A percentile compares a stretch with the other conserved stretches of the same genome.
Conservation (phyloP, 1,140 invertebrate genomes). For the Drosophila lowei region DNA sequence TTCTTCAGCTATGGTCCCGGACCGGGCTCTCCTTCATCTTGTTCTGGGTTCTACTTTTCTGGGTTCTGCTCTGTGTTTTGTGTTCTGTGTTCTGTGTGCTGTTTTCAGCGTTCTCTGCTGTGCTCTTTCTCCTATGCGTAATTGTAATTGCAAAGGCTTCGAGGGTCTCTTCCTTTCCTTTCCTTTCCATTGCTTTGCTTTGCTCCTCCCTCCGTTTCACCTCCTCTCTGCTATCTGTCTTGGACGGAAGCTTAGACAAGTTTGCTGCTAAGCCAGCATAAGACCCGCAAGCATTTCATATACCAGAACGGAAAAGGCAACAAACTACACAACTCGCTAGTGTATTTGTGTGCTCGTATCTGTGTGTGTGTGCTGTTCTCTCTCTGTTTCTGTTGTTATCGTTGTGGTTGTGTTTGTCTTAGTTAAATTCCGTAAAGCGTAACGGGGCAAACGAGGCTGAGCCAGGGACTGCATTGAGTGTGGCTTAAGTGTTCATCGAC, state of each 20-base stretch:
- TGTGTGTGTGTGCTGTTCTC: slow-evolving; percentile 5
- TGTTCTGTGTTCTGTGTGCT: slow-evolving; percentile 1
- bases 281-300: slow-evolving; percentile 77
- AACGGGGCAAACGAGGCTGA: slow-evolving; percentile 68
- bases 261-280: slow-evolving; percentile 80
- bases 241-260: slow-evolving; percentile 66
- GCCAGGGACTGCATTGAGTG: slow-evolving; percentile 69
- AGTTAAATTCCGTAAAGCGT: slow-evolving; percentile 79
- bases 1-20: background rate
- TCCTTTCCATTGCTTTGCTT: background rate
- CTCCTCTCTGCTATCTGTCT: slow-evolving; percentile 14
- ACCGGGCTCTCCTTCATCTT: slow-evolving; percentile 12
- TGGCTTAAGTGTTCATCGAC: slow-evolving; percentile 81
- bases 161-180: background rate
- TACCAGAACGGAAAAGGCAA: slow-evolving; percentile 69
- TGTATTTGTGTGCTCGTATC: slow-evolving; percentile 36
- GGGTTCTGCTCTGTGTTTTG: too few relatives aligned
- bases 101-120: slow-evolving; percentile 28
- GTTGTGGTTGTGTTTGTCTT: slow-evolving; percentile 74
- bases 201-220: background rate
- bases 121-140: slow-evolving; percentile 49
- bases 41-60: background rate
- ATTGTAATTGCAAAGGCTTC: slow-evolving; percentile 72
- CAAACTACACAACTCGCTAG: slow-evolving; percentile 67
- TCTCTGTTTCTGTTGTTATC: slow-evolving; percentile 70